Evolutionary conservation across 2,113 vertebrate genomes (phyloP), one percentile per base, ranked within the genome.

Genomic region (Leiothrix lutea): DNA sequence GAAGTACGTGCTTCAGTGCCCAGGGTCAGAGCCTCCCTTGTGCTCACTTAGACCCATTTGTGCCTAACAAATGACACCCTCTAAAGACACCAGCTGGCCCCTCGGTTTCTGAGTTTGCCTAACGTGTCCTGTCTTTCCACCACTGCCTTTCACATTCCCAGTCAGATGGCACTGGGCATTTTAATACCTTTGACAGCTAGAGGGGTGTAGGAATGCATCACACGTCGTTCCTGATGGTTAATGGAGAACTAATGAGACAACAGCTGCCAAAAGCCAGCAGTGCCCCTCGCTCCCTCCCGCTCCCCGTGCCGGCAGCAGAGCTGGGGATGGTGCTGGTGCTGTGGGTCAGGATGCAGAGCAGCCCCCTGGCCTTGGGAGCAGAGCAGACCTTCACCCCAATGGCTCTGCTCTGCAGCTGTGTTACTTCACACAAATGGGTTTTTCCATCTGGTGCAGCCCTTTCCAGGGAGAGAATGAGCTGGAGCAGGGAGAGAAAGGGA

Each of bases 201-300:
- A 71, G 50, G 60, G 73, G 14, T 58, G 20, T 28, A 67, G 64
- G 75, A 75, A 88, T 69, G 45, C 65, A 40, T 84, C 40, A 58
- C 51, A 38, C 58, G 22, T 40, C 62, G 17, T n/a, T 85, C 45
- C 57, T 56, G 69, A 21, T 35, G 44, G 87, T 78, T 97, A 83
- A 95, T 91, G 90, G 90, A 65, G 72, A 94, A 54, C 78, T 92
- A 93, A 97, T 80, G 94, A 83, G 88, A 65, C 54, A 58, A 48
- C 92, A 96, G 94, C 94, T 97, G 94, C 71, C 50, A 44, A 60
- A 83, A 0, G 2, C 8, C 80, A 33, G 42, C 75, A 62, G 70
- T 15, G 38, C 62, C 25, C 26, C 70, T 40, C 16, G 1, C 22
- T 50, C 21, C 77, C 20, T 61, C 88, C 66, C 45, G 33, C 78